Evolutionary conservation across 2,888 invertebrate species (phyloP).

Genomic region (Nasonovia ribisnigri): DNA sequence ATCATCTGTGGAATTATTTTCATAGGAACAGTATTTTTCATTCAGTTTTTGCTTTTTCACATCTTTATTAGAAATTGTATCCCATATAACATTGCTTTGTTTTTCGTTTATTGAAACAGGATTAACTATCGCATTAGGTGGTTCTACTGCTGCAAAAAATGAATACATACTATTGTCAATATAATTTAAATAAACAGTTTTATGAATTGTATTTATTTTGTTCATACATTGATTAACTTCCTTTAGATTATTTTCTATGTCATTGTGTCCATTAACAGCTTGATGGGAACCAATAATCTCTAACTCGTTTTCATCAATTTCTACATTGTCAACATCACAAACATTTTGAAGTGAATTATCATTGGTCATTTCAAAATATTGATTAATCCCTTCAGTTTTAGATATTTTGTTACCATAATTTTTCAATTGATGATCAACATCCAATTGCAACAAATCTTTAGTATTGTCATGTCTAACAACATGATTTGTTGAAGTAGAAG

Average conservation of each 20-base stretch:
- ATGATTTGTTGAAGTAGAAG: too few species aligned
- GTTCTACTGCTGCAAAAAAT: neutral
- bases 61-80: conserved; percentile 7
- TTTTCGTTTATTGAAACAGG: conserved; percentile 6
- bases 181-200: neutral
- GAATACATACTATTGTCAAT: neutral
- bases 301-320: neutral
- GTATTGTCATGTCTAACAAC: too few species aligned
- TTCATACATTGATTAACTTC: neutral
- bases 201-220: neutral
- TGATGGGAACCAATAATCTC: neutral
- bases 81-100: neutral
- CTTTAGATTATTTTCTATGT: neutral
- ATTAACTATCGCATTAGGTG: neutral
- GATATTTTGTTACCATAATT: too few species aligned
- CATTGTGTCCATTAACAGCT: too few species aligned
- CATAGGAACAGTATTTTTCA: neutral
- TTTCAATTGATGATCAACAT: too few species aligned
- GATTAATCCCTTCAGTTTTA: too few species aligned
- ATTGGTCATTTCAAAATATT: too few species aligned
- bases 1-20: neutral
- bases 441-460: too few species aligned
- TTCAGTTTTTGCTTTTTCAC: conserved; percentile 13
- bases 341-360: neutral
- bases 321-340: neutral